These are phyloP conservation scores for Tetramorium simillimum DNA, from an alignment of 1,140 invertebrate species.

Conservation along the genomic window DNA sequence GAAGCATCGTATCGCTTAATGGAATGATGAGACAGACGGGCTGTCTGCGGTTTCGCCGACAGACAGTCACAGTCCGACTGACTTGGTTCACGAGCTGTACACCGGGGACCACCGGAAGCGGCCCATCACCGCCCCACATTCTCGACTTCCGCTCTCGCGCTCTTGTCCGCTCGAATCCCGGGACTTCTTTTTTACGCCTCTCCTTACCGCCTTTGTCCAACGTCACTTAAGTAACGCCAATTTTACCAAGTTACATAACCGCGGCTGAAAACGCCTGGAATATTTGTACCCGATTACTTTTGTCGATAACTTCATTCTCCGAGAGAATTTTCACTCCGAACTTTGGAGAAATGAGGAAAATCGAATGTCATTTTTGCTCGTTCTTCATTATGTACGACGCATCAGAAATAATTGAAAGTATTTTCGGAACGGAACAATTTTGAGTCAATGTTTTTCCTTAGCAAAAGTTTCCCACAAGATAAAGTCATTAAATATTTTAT, in stretches of 20 bases:
- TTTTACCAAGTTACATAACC: constrained; percentile 1
- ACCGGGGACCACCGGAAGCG: constrained; percentile 79
- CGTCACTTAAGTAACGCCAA: neutral
- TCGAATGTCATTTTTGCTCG: neutral
- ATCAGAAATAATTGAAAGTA: neutral
- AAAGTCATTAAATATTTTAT: neutral
- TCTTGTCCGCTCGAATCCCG: constrained; percentile 55
- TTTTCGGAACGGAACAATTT: neutral
- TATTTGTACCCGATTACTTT: too few relatives aligned
- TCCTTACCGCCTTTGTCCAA: constrained; percentile 38
- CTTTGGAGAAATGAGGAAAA: neutral
- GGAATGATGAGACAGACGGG: constrained; percentile 74
- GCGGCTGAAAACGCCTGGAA: neutral
- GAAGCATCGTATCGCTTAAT: constrained; percentile 64
- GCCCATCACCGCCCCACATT: constrained; percentile 80
- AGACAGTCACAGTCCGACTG: constrained; percentile 66
- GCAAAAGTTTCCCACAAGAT: neutral
- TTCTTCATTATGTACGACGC: neutral
- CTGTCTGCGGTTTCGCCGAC: constrained; percentile 69
- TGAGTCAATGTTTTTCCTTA: neutral
- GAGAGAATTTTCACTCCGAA: neutral
- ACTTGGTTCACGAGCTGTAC: constrained; percentile 69
- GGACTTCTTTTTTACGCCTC: constrained; percentile 42
- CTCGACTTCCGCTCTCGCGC: constrained; percentile 69
- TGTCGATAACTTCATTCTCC: neutral